Percentiles rank a stretch among this genome's conserved stretches.
phyloP scores from a whole-genome alignment of 2,888 invertebrate genomes.

The Autographa gamma region DNA sequence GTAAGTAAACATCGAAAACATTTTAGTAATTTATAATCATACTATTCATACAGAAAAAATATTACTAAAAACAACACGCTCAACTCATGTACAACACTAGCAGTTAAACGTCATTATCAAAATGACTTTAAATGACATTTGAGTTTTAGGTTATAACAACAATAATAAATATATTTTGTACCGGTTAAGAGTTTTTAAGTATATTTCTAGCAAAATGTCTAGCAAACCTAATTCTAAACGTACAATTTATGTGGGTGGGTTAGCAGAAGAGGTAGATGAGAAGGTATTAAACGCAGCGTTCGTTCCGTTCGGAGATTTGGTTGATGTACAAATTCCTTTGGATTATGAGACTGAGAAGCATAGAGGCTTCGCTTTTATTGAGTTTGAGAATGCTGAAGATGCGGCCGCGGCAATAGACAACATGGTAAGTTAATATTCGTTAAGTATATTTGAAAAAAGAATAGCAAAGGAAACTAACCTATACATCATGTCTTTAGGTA shows the following conservation, averaged over 20 bases:
- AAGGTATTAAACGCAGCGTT: constrained; percentile 98
- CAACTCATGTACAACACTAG: neutral
- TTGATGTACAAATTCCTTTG: constrained; percentile 99
- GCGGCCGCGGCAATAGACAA: constrained; percentile 99
- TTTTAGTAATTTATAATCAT: no score
- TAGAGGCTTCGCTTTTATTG: constrained; percentile 99
- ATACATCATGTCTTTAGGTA: neutral
- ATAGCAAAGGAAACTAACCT: neutral
- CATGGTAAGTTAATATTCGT: constrained; percentile 91
- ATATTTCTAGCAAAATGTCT: constrained; percentile 69
- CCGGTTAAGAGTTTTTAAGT: neutral
- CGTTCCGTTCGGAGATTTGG: constrained; percentile 99
- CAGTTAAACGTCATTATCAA: constrained; percentile 14
- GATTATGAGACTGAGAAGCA: constrained; percentile 99
- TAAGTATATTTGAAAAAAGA: neutral
- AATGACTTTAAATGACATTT: constrained; percentile 27
- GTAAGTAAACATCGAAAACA: no score
- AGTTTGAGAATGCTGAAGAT: constrained; percentile 99
- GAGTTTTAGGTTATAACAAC: constrained; percentile 47
- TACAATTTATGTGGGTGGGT: constrained; percentile 95
- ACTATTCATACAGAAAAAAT: no score
- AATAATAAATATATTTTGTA: constrained; percentile 18
- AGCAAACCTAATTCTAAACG: constrained; percentile 92
- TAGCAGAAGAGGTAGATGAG: constrained; percentile 98
- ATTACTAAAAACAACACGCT: no score